phyloP scores from a whole-genome alignment of 2,797 vertebrate genomes.

The Bradypodion pumilum region DNA sequence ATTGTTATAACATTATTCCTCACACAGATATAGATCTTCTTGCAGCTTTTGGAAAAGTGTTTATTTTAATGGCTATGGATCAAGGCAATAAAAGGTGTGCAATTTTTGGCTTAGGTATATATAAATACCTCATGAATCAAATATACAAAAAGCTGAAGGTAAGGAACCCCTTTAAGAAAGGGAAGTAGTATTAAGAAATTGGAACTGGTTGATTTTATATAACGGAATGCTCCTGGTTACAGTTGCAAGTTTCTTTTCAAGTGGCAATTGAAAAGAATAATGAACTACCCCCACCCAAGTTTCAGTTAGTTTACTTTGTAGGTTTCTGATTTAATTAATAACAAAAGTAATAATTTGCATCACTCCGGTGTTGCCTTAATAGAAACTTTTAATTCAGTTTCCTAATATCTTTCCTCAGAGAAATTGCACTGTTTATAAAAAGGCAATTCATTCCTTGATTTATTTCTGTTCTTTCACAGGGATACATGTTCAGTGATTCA shows the following conservation, averaged over 20 bases:
- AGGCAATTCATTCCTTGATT: no score
- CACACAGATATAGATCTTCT: neutral
- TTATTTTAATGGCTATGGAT: neutral
- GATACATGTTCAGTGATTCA: no score
- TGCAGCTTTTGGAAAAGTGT: neutral
- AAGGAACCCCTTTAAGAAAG: slow-evolving; percentile 52
- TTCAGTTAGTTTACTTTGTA: slow-evolving; percentile 59
- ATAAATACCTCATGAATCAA: slow-evolving; percentile 25
- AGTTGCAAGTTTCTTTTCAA: slow-evolving; percentile 65
- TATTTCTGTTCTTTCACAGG: no score
- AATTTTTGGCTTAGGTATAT: slow-evolving; percentile 28
- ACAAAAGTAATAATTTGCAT: slow-evolving; percentile 61
- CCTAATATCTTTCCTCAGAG: no score
- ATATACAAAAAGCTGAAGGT: slow-evolving; percentile 44
- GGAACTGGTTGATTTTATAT: slow-evolving; percentile 55
- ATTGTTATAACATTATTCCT: neutral
- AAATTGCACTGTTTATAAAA: no score
- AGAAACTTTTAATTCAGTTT: no score
- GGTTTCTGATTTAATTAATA: slow-evolving; percentile 67
- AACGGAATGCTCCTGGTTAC: slow-evolving; percentile 46
- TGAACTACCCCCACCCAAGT: slow-evolving; percentile 61
- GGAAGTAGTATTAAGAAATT: slow-evolving; percentile 49
- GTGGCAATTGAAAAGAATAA: slow-evolving; percentile 52
- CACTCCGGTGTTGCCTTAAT: slow-evolving; percentile 52
- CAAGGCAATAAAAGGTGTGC: slow-evolving; percentile 1